Base-by-base conservation (phyloP, 2,888 invertebrate species). In the Azorinus chamasolen region DNA sequence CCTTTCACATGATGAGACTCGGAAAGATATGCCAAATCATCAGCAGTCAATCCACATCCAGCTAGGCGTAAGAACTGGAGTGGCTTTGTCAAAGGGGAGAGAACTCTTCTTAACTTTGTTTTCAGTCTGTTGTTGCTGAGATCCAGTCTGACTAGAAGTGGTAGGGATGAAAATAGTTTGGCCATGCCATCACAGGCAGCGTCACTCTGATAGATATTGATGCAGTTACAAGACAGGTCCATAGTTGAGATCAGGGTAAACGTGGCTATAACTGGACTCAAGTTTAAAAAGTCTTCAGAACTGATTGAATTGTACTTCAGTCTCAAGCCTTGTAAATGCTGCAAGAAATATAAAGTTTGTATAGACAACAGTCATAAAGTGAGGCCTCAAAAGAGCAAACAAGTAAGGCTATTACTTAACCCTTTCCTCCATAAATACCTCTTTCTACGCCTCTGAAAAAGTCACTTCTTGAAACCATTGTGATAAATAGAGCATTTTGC, bases 171-270 rank as follows among this genome's bases (percentile, higher is more conserved):
- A 4, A 91, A 75, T 16, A 87, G 69, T 37, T 86, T 69, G 0
- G 80, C 69, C 69, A 91, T 61, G 16, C 68, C 62, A 32, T 77
- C 82, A 61, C 83, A 84, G 18, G 86, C 74, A 0, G 68, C 59
- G 45, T 88, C 85, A 66, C 86, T 84, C 51, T 85, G 77, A 39
- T 74, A 83, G 27, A 90, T 57, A 20, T 82, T 82, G 43, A 92
- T 87, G 48, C 84, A 83, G 83, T 92, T 92, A 73, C 90, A 90
- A 25, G 91, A 90, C 12, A 92, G 80, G 65, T 92, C 92, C 12
- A 92, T 82, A n/a, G 89, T 81, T 10, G 88, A 88, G 6, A 92
- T 74, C 20, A 85, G 83, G n/a, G 79, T 81, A 65, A 91, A 81
- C 3, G 64, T 79, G 50, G 87, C 72, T 4, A 92, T 68, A 10